Conservation (phyloP, 2,113 vertebrate genomes). For the Poicephalus gulielmi region DNA sequence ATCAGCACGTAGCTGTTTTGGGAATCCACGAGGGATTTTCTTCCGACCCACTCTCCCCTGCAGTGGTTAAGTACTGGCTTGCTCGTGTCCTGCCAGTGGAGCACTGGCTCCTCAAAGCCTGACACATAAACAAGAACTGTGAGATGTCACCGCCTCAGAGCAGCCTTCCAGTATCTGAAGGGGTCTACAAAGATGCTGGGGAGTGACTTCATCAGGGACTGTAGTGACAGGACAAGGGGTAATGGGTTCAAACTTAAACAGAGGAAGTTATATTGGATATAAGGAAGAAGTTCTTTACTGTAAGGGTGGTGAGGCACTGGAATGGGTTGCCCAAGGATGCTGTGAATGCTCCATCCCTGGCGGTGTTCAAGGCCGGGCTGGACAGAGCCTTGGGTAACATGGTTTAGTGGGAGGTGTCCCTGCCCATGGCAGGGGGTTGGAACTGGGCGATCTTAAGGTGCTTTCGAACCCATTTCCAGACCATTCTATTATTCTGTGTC, state of each 20-base stretch:
- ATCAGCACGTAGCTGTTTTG: background rate
- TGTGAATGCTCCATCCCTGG: background rate
- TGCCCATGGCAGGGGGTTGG: background rate
- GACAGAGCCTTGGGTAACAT: background rate
- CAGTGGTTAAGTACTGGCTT: background rate
- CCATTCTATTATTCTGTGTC: background rate
- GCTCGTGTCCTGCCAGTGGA: background rate
- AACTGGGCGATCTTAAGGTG: background rate
- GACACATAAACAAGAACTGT: background rate
- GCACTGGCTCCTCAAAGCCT: background rate
- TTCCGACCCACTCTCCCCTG: rapidly evolving
- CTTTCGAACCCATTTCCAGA: background rate
- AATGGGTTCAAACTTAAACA: background rate
- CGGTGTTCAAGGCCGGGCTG: background rate
- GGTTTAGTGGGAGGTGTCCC: background rate
- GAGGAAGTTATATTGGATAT: background rate
- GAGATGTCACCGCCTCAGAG: background rate
- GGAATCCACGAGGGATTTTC: background rate
- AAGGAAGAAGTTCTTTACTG: background rate
- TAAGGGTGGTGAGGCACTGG: background rate
- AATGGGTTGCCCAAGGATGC: background rate
- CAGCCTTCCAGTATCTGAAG: background rate
- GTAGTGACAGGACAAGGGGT: background rate
- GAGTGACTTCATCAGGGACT: background rate
- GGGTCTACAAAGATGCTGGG: background rate